Conservation (phyloP, 2,113 vertebrate species). For the Equus quagga region DNA sequence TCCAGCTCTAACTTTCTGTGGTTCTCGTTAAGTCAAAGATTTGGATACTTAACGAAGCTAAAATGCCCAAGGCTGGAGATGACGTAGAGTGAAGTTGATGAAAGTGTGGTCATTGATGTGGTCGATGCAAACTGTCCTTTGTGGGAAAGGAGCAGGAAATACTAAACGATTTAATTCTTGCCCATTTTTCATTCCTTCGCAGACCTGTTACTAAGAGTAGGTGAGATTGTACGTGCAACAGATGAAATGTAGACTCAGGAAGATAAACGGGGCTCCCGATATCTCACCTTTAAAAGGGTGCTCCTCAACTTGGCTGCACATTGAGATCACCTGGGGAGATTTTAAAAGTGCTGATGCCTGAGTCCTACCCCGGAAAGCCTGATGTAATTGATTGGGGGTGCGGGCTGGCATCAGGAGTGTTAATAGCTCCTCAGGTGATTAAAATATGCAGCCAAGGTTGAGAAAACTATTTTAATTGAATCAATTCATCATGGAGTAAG, state of each 20-base stretch:
- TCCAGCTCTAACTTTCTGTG: background rate
- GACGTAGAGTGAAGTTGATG: background rate
- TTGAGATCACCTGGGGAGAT: background rate
- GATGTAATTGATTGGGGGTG: background rate
- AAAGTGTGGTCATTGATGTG: background rate
- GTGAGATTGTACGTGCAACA: background rate
- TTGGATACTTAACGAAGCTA: background rate
- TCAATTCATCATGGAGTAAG: background rate
- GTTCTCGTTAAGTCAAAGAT: background rate
- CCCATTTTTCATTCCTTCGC: background rate
- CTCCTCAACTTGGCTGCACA: background rate
- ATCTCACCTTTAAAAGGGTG: background rate
- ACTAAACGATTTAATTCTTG: background rate
- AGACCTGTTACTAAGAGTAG: background rate
- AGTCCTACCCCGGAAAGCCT: background rate
- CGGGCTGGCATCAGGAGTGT: background rate
- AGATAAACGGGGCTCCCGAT: background rate
- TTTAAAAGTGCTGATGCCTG: background rate
- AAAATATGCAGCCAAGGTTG: background rate
- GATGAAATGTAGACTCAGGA: background rate
- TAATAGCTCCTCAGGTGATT: background rate
- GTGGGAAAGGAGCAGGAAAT: background rate
- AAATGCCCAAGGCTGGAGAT: background rate
- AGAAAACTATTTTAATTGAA: constrained; percentile 20
- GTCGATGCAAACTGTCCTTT: background rate